These are phyloP conservation scores for Lordiphosa stackelbergi DNA, from an alignment of 1,140 invertebrate genomes.

Conservation along the genomic window DNA sequence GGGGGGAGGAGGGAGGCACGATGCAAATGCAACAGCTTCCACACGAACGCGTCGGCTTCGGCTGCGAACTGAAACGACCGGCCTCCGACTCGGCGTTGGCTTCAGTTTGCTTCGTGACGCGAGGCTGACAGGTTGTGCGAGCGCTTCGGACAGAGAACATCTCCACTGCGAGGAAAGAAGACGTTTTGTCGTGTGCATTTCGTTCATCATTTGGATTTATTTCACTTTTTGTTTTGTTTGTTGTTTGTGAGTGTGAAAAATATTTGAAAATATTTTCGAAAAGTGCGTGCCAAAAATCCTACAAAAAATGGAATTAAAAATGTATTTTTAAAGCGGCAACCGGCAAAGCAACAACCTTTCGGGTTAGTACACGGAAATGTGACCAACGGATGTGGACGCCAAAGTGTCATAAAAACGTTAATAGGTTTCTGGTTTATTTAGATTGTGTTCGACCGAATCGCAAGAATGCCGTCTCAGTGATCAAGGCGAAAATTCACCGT, in stretches of 20 bases:
- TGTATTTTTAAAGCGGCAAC: too few species aligned
- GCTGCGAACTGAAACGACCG: neutral
- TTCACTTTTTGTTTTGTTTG: conserved; percentile 18
- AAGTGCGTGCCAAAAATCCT: conserved; percentile 25
- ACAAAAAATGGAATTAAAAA: too few species aligned
- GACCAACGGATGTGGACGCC: too few species aligned
- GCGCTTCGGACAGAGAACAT: neutral
- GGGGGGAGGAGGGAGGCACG: neutral
- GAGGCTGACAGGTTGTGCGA: conserved; percentile 32
- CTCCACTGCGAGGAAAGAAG: neutral
- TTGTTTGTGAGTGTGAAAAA: conserved; percentile 24
- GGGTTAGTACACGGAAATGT: too few species aligned
- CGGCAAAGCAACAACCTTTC: too few species aligned
- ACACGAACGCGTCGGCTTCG: neutral
- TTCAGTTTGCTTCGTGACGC: conserved; percentile 40
- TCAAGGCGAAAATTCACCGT: conserved; percentile 39
- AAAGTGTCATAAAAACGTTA: conserved; percentile 9
- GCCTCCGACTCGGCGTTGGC: conserved; percentile 5
- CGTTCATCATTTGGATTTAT: conserved; percentile 22
- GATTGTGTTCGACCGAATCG: conserved; percentile 31
- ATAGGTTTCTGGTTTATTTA: conserved; percentile 44
- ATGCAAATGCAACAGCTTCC: conserved; percentile 2
- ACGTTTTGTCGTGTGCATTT: conserved; percentile 1
- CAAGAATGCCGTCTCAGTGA: conserved; percentile 30
- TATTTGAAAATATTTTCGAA: conserved; percentile 31